Evolutionary conservation across 2,797 vertebrate genomes (phyloP).

Genomic region (Psittacula derbiana): DNA sequence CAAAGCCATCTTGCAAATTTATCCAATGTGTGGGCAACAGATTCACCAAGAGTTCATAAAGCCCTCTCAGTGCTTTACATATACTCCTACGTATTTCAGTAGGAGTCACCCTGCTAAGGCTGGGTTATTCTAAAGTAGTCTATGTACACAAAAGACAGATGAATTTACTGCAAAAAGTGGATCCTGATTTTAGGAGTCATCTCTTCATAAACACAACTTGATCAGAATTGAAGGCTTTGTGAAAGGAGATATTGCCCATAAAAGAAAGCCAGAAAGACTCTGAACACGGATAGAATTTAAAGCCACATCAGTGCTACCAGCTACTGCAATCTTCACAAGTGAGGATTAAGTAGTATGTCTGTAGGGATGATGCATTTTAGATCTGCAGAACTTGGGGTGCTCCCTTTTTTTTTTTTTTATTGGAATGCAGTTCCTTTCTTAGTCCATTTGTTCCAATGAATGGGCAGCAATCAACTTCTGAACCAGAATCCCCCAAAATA

Average conservation of each 20-base stretch:
- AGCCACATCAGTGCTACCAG: neutral
- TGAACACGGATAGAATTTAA: neutral
- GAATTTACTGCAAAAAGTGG: slow-evolving; percentile 8
- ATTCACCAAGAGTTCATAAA: neutral
- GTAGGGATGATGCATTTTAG: slow-evolving; percentile 13
- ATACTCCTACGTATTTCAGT: neutral
- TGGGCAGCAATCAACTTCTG: neutral
- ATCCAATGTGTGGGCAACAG: neutral
- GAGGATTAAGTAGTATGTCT: slow-evolving; percentile 46
- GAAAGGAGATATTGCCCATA: neutral
- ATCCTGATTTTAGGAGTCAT: slow-evolving; percentile 34
- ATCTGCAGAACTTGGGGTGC: slow-evolving; percentile 26
- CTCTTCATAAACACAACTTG: slow-evolving; percentile 19
- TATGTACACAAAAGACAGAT: neutral
- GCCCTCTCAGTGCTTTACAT: neutral
- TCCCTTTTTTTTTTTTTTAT: slow-evolving; percentile 18
- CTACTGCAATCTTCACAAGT: neutral
- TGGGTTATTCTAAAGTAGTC: neutral
- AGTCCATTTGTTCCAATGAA: slow-evolving; percentile 35
- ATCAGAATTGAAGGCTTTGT: slow-evolving; percentile 51
- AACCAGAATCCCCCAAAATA: neutral
- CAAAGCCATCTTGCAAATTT: neutral
- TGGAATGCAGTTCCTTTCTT: slow-evolving; percentile 17
- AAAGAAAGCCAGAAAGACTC: neutral
- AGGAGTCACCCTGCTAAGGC: neutral